Conservation (phyloP, 2,888 invertebrate species). For the Unio pictorum region DNA sequence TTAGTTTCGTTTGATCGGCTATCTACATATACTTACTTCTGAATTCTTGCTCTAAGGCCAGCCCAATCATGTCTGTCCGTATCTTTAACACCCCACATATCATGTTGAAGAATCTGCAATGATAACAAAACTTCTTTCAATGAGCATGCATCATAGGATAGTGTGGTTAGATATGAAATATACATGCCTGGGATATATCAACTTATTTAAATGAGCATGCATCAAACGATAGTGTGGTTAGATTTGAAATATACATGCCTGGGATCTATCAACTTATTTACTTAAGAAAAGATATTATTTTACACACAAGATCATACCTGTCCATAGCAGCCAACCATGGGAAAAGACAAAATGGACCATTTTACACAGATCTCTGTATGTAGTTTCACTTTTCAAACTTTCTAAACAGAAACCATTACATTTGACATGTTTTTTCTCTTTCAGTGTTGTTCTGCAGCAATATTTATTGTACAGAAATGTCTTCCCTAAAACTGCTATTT, state of each 20-base stretch:
- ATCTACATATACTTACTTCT: constrained; percentile 73
- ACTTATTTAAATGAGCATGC: not conserved
- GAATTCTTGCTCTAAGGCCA: constrained; percentile 85
- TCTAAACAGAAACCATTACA: no score
- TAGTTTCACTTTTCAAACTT: no score
- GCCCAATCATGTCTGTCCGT: constrained; percentile 88
- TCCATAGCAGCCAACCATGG: not conserved
- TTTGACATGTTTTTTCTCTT: no score
- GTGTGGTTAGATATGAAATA: not conserved
- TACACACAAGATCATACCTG: not conserved
- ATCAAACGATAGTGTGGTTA: not conserved
- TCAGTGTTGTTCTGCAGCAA: no score
- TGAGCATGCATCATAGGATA: not conserved
- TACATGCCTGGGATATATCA: no score
- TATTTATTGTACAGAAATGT: no score
- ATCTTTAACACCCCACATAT: constrained; percentile 92
- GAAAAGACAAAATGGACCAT: no score
- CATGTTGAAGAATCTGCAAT: constrained; percentile 89
- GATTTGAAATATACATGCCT: not conserved
- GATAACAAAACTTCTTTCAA: not conserved
- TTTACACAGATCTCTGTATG: no score
- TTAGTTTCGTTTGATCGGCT: no score
- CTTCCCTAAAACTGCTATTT: no score
- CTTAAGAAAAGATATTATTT: not conserved
- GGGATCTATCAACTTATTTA: no score